Conservation (phyloP, 2,797 vertebrate genomes). For the Rhinichthys osculus region DNA sequence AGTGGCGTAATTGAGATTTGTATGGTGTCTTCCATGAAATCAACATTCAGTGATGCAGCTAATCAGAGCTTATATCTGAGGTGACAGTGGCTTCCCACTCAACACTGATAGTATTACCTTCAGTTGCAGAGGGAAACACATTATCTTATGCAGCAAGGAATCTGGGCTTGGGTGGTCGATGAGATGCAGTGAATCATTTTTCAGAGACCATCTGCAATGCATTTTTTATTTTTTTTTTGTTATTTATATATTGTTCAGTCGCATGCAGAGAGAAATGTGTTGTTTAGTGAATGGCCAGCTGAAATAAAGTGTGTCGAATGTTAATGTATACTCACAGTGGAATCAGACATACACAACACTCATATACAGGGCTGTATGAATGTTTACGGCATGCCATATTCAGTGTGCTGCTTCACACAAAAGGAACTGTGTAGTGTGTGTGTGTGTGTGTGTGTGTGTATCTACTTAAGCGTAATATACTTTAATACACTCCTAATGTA, state of each 20-base stretch:
- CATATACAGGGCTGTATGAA: background rate
- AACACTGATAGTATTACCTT: background rate
- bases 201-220: background rate
- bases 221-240: background rate
- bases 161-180: background rate
- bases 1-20: background rate
- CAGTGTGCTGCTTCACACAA: constrained; percentile 5
- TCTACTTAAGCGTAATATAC: background rate
- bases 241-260: background rate
- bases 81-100: background rate
- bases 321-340: constrained; percentile 10
- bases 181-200: background rate
- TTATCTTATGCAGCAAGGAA: background rate
- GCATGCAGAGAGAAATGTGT: background rate
- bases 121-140: background rate
- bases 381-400: background rate
- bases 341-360: constrained; percentile 28
- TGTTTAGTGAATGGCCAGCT: background rate
- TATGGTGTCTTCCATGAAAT: background rate
- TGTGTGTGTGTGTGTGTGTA: too few species aligned
- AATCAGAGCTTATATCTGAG: background rate
- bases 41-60: too few species aligned
- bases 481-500: background rate
- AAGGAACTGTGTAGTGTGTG: background rate
- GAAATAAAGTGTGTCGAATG: constrained; percentile 18